These are phyloP conservation scores for Psilopsiagon aymara DNA, from an alignment of 2,113 vertebrate genomes.

Conservation along the genomic window DNA sequence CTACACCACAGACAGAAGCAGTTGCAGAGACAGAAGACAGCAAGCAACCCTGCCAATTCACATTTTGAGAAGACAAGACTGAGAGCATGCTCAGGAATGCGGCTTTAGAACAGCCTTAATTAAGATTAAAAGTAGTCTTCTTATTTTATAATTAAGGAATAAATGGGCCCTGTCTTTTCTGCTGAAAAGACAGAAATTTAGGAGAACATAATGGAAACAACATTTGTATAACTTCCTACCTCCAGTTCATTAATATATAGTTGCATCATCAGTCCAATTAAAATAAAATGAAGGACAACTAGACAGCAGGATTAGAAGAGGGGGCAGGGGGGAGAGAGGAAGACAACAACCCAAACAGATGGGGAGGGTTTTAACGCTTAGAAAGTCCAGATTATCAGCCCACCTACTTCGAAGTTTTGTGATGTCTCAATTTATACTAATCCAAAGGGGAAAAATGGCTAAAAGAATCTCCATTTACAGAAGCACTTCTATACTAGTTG, in stretches of 20 bases:
- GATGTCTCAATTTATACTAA: background rate
- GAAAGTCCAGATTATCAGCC: background rate
- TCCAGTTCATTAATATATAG: background rate
- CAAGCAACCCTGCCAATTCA: background rate
- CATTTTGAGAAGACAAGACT: background rate
- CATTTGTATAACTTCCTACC: background rate
- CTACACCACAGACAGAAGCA: rapidly evolving
- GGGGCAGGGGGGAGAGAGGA: background rate
- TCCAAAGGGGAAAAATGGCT: background rate
- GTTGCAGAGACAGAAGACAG: background rate
- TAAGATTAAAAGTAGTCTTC: background rate
- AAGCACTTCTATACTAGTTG: background rate
- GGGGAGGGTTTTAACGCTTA: background rate
- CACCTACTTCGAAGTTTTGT: background rate
- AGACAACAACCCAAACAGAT: background rate
- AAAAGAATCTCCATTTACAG: background rate
- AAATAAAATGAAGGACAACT: background rate
- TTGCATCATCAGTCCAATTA: background rate
- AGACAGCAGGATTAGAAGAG: background rate
- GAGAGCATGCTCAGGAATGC: background rate
- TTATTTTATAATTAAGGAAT: background rate
- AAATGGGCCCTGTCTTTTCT: background rate
- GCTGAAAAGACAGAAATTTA: background rate
- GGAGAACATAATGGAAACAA: background rate
- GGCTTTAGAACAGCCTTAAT: background rate